phyloP scores from a whole-genome alignment of 2,797 vertebrate genomes.

The Tolypeutes matacus region DNA sequence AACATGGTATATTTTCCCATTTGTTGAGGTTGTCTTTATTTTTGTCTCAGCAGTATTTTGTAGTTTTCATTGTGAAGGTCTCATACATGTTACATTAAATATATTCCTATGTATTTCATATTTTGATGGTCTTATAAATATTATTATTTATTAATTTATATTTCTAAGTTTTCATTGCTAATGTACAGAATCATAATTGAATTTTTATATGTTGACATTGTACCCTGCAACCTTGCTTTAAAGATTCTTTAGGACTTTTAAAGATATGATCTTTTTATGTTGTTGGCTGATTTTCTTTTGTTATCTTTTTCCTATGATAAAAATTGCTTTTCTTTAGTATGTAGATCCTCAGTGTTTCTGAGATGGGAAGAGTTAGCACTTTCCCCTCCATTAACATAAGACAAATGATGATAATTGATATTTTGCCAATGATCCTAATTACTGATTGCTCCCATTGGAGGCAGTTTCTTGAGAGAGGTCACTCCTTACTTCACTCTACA shows the following conservation, averaged over 20 bases:
- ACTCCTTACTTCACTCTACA: neutral
- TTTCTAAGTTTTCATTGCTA: neutral
- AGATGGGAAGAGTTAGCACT: neutral
- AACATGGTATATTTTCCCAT: neutral
- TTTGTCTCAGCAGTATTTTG: neutral
- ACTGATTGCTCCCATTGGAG: neutral
- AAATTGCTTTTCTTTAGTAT: neutral
- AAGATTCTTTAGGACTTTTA: neutral
- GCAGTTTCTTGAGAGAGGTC: neutral
- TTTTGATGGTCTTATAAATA: neutral
- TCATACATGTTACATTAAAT: neutral
- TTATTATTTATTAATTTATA: neutral
- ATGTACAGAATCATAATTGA: neutral
- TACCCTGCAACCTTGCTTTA: neutral
- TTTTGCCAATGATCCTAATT: neutral
- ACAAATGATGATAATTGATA: neutral
- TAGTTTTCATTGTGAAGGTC: neutral
- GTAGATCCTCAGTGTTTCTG: neutral
- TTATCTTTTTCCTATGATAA: neutral
- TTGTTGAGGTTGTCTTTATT: neutral
- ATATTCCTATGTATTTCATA: neutral
- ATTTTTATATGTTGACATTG: neutral
- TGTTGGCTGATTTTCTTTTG: neutral
- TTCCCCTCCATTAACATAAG: rapidly evolving
- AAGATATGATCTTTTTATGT: neutral